A percentile compares a stretch with the other conserved stretches of the same genome.
Evolutionary conservation across 2,113 vertebrate genomes (phyloP).

Genomic region (Gasterosteus nipponicus): DNA sequence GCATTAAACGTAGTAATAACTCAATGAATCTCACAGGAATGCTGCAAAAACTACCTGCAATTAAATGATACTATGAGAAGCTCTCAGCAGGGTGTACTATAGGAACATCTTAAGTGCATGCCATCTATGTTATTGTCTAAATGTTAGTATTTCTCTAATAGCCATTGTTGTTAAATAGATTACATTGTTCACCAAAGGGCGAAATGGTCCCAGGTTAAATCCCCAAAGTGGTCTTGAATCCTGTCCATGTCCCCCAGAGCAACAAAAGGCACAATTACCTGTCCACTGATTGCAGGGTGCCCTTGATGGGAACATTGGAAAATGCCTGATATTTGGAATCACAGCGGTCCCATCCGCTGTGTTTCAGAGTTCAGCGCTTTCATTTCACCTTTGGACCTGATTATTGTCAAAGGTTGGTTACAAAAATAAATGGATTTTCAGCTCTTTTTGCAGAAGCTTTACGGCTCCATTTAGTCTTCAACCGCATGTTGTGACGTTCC

Average conservation of each 20-base stretch:
- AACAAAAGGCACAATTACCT: constrained; percentile 25
- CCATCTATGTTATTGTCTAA: constrained; percentile 14
- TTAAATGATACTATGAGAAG: not conserved
- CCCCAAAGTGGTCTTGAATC: constrained; percentile 14
- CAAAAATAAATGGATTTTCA: no score
- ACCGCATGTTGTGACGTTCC: no score
- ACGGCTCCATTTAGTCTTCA: no score
- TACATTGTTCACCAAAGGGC: not conserved
- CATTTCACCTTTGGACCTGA: constrained; percentile 36
- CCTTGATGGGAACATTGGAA: constrained; percentile 19
- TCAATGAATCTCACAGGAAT: not conserved
- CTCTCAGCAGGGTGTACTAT: not conserved
- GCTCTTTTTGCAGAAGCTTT: no score
- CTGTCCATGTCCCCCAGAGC: constrained; percentile 11
- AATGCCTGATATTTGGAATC: constrained; percentile 28
- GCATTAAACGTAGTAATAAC: not conserved
- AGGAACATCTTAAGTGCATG: constrained; percentile 3
- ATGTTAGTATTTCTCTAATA: constrained; percentile 11
- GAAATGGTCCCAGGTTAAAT: constrained; percentile 12
- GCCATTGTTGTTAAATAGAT: constrained; percentile 1
- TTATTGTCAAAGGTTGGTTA: constrained; percentile 9
- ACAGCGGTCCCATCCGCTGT: constrained; percentile 14
- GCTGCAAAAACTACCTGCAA: constrained; percentile 3
- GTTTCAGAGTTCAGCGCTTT: constrained; percentile 33
- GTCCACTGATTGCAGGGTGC: not conserved